Base-by-base conservation (phyloP, 37 sponge, comb jelly and placozoan genomes). In the Theonella swinhoei region DNA sequence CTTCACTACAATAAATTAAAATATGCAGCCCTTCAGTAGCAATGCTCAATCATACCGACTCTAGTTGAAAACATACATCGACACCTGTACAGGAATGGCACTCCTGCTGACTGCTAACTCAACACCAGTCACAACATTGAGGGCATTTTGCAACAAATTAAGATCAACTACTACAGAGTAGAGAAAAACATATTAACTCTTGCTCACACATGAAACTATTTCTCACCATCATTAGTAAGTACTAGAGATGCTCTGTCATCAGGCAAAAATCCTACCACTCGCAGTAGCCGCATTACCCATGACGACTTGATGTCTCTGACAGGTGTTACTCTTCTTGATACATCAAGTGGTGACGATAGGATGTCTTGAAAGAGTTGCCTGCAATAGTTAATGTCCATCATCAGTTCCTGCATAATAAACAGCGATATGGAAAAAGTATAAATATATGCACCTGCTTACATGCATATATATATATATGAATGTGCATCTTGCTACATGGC, bases 21-120 rank as follows among this genome's bases (percentile, higher is more conserved):
- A n/a, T n/a, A n/a, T n/a, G n/a, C n/a, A n/a, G n/a, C n/a, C n/a
- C n/a, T n/a, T n/a, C n/a, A n/a, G n/a, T n/a, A n/a, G n/a, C n/a
- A n/a, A n/a, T n/a, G n/a, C n/a, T n/a, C n/a, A n/a, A n/a, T n/a
- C n/a, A n/a, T n/a, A n/a, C n/a, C n/a, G n/a, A n/a, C n/a, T n/a
- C n/a, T n/a, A n/a, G n/a, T n/a, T n/a, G n/a, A n/a, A n/a, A n/a
- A n/a, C n/a, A n/a, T 47, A 47, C 54, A 47, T 47, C 14, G 54
- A 14, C 14, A 17, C 11, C 14, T 47, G 54, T 35, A 79, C 42
- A 17, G 20, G 25, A 5, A 87, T 63, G 47, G 74, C 87, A 75
- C 75, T 33, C 33, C 80, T 8, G 47, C 36, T 72, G 39, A 89
- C 80, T 17, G 90, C 90, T 4, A 74, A 23, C 70, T 89, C 90